Evolutionary conservation across 2,888 invertebrate species (phyloP), one percentile per base, ranked within the genome.

Genomic region (Athrips mouffetella): DNA sequence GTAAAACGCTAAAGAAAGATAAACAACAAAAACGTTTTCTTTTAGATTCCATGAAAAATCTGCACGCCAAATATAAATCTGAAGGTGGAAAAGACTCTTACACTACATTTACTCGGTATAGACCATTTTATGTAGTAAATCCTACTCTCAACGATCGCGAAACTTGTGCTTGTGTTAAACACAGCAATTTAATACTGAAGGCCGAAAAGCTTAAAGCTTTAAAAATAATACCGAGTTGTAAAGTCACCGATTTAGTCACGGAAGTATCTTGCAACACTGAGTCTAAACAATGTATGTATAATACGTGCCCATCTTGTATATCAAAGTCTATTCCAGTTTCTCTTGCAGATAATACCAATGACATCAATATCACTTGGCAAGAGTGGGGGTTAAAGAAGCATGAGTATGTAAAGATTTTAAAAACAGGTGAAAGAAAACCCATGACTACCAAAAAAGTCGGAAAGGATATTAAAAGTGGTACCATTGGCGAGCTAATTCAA

Each of bases 21-120:
- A 53, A 47, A 41, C 11, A 31, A 45, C 53, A 57, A 39, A 41
- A 45, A 46, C 42, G 58, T 20, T 55, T 53, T 51, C 49, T 55
- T 39, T 30, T 52, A 7, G 48, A 52, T 29, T 52, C 21, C 21
- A 27, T 52, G 30, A 42, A 40, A 29, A 44, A 54, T 35, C 53
- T 55, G 35, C 50, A 54, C 35, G 47, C 52, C 40, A 55, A 53
- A 20, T 58, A 49, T 48, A 51, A 20, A 8, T n/a, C 11, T 11
- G 51, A 55, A 47, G 53, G 45, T 10, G 54, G 53, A 23, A n/a
- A n/a, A n/a, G n/a, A n/a, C n/a, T 48, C 31, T 10, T 52, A 39
- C 25, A 39, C 45, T 10, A 25, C 53, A n/a, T 56, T 56, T 30
- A 52, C 48, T 47, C 49, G 46, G 25, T 48, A 51, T 39, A 40